Evolutionary conservation across 2,888 invertebrate genomes (phyloP).

Genomic region (Tinea semifulvella): DNA sequence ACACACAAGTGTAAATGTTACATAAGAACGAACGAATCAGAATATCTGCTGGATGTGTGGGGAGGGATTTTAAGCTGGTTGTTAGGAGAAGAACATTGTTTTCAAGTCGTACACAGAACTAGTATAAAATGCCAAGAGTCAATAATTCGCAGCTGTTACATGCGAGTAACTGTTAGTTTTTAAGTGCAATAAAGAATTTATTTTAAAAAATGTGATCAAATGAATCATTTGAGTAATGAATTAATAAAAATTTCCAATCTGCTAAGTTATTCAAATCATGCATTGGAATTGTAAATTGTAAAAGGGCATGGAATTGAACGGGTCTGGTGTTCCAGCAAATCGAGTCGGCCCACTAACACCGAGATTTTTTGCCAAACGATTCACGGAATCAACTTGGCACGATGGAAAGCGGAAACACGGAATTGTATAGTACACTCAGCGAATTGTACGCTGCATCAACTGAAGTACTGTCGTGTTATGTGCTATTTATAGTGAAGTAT

Average conservation of each 20-base stretch:
- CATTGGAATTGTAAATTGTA: background rate
- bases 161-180: too few species aligned
- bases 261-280: background rate
- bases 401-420: slow-evolving; percentile 27
- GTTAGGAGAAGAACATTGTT: too few species aligned
- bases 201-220: background rate
- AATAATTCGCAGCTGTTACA: too few species aligned
- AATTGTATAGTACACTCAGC: background rate
- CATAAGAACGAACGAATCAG: too few species aligned
- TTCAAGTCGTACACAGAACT: too few species aligned
- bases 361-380: slow-evolving; percentile 61
- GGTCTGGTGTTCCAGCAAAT: slow-evolving; percentile 21
- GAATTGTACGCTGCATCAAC: too few species aligned
- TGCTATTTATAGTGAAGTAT: too few species aligned
- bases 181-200: background rate
- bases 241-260: background rate
- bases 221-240: too few species aligned
- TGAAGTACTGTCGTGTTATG: background rate
- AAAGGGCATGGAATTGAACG: background rate
- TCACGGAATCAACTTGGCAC: slow-evolving; percentile 58
- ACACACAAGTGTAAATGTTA: too few species aligned
- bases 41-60: too few species aligned
- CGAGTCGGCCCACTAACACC: slow-evolving; percentile 63
- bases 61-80: too few species aligned
- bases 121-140: too few species aligned